phyloP scores from a whole-genome alignment of 92 coral and sea anemone genomes.

The Ricordea florida region DNA sequence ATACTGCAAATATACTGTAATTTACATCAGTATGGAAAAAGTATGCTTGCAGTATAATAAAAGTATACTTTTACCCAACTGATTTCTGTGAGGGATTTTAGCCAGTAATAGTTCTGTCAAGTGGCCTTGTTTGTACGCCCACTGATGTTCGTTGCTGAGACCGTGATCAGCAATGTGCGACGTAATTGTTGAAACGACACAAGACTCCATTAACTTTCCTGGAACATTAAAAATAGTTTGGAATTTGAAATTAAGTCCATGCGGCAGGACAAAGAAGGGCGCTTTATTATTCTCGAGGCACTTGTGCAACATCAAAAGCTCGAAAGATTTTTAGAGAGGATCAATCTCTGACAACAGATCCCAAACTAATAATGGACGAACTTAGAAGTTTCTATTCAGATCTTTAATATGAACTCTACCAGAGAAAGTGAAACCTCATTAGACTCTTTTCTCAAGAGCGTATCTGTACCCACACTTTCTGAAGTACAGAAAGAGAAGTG shows the following conservation, averaged over 20 bases:
- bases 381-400: constrained; percentile 8
- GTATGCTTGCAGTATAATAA: background rate
- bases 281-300: background rate
- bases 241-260: background rate
- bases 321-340: constrained; percentile 4
- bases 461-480: constrained; percentile 31
- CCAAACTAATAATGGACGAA: constrained; percentile 10
- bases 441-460: background rate
- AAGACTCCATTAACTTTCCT: too few relatives aligned
- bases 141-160: too few relatives aligned
- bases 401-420: background rate
- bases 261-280: background rate
- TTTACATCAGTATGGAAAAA: background rate
- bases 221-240: background rate
- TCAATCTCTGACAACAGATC: constrained; percentile 10
- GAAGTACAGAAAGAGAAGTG: constrained; percentile 18
- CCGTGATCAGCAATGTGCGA: too few relatives aligned
- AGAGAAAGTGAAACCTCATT: background rate
- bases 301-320: constrained; percentile 14
- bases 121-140: too few relatives aligned
- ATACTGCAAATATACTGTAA: background rate
- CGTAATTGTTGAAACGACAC: too few relatives aligned
- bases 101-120: too few relatives aligned
- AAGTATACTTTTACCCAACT: background rate
- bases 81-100: background rate